Percentiles rank a stretch among this genome's conserved stretches.
Conservation (phyloP, 2,113 vertebrate species). For the Xiphophorus hellerii region DNA sequence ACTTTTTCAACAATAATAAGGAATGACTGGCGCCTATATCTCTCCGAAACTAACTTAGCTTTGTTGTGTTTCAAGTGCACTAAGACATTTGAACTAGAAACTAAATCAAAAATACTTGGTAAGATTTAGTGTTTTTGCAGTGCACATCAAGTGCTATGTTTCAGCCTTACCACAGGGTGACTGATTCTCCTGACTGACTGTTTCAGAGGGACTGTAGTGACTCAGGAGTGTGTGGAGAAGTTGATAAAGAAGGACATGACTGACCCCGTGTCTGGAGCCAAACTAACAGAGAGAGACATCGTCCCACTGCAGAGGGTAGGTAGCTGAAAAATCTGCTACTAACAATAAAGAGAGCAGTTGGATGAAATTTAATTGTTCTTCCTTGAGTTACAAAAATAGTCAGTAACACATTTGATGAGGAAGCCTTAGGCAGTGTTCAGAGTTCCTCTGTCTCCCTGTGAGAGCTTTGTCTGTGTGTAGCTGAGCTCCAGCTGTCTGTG, state of each 20-base stretch:
- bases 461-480: not conserved
- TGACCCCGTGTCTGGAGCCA: conserved; percentile 84
- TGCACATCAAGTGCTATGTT: not conserved
- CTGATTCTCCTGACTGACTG: not conserved
- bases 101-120: too few relatives aligned
- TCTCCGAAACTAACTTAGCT: too few relatives aligned
- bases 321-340: not conserved
- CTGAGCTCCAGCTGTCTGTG: not conserved
- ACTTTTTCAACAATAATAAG: too few relatives aligned
- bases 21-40: too few relatives aligned
- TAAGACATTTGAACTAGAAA: too few relatives aligned
- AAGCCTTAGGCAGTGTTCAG: not conserved
- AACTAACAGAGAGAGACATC: conserved; percentile 85
- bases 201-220: conserved; percentile 85
- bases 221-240: conserved; percentile 89
- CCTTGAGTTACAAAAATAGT: not conserved
- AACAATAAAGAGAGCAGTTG: too few relatives aligned
- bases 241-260: conserved; percentile 90
- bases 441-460: not conserved
- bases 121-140: too few relatives aligned
- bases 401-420: not conserved
- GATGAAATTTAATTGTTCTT: too few relatives aligned
- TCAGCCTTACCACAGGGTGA: not conserved
- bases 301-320: conserved; percentile 85
- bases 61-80: too few relatives aligned